Evolutionary conservation across 64 coral and sea anemone genomes (phyloP), one percentile per base, ranked within the genome.

Genomic region (Acropora tenuis): DNA sequence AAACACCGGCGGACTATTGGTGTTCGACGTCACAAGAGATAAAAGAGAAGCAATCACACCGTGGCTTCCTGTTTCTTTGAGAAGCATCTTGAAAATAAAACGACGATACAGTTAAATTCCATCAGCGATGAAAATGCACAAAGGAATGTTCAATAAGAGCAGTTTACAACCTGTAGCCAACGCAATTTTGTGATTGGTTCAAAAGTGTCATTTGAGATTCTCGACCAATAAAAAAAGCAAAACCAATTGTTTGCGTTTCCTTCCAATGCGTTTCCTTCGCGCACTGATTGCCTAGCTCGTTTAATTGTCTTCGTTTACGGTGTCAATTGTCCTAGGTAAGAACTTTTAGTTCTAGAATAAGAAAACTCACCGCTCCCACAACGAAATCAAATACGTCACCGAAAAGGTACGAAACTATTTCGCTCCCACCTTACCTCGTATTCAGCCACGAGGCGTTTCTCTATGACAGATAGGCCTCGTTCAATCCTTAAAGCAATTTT

Each of bases 401-500:
- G 3, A 13, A 15, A 13, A 63, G 3, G 7, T 63, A 63, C 42
- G 8, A 5, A 67, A 49, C 15, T 63, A 1, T 63, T 41, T 55
- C 72, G 3, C 13, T 10, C 49, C 42, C 1, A 80, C 17, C 17
- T 12, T 71, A 90, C 93, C 85, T 79, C 79, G 79, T 94, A 95
- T 0, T 17, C 91, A 50, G 91, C 88, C 74, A 99, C 90, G 6
- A 99, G 88, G 43, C 88, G 89, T 12, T 49, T 79, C n/a, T 96
- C 66, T 9, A 95, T 81, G 19, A 87, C 53, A 17, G 13, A 9
- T 15, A 91, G 63, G 4, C 91, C 94, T 52, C 86, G 92, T 18
- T 95, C 75, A 12, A 96, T 77, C 41, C 94, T 89, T 10, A 99
- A 74, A 18, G 91, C 91, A 72, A 89, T 75, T 82, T 96, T 95